A percentile compares a stretch with the other conserved stretches of the same genome.
phyloP scores from a whole-genome alignment of 2,797 vertebrate genomes.

The Pseudopleuronectes americanus region DNA sequence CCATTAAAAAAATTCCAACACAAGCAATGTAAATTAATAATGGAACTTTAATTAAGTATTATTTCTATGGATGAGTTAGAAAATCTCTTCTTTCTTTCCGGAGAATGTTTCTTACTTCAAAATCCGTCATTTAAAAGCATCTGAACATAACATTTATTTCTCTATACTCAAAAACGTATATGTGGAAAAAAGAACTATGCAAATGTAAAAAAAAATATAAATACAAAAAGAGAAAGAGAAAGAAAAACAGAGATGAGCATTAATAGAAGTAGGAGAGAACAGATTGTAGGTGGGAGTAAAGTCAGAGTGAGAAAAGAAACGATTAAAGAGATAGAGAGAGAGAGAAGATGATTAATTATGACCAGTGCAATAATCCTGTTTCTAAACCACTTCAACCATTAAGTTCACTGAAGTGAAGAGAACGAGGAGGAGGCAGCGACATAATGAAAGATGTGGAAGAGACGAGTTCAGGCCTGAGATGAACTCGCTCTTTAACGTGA shows the following conservation, averaged over 20 bases:
- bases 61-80: too few relatives aligned
- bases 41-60: background rate
- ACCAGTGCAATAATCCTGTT: too few relatives aligned
- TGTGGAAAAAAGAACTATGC: background rate
- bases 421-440: background rate
- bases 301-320: background rate
- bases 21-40: background rate
- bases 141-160: too few relatives aligned
- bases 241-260: background rate
- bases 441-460: background rate
- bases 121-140: too few relatives aligned
- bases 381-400: too few relatives aligned
- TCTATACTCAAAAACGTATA: too few relatives aligned
- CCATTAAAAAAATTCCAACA: background rate
- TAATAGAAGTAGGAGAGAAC: conserved; percentile 11
- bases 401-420: too few relatives aligned
- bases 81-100: too few relatives aligned
- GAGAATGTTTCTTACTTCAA: too few relatives aligned
- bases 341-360: background rate
- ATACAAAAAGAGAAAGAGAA: background rate
- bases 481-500: too few relatives aligned
- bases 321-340: background rate
- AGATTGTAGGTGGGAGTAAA: conserved; percentile 59
- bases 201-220: background rate
- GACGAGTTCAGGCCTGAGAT: background rate